phyloP scores from a whole-genome alignment of 2,113 vertebrate species.

The Tachysurus vachellii region DNA sequence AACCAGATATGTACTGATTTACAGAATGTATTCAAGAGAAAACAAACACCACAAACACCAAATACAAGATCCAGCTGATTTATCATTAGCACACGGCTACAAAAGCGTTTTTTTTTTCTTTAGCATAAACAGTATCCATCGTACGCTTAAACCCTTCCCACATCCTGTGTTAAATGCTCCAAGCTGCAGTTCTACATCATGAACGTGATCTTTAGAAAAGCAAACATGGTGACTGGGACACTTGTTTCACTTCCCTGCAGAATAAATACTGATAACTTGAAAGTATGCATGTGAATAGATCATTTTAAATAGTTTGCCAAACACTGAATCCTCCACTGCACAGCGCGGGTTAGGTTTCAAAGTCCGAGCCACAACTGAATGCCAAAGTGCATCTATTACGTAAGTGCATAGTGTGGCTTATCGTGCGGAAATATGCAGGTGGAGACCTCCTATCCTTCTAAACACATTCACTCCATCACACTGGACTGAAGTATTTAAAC shows the following conservation, averaged over 20 bases:
- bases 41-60: neutral
- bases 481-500: neutral
- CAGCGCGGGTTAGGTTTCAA: neutral
- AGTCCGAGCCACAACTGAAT: neutral
- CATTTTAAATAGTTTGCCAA: neutral
- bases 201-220: neutral
- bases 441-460: neutral
- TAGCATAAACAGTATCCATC: neutral
- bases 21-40: neutral
- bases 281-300: neutral
- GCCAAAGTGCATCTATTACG: neutral
- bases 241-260: slow-evolving; percentile 32
- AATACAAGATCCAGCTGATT: neutral
- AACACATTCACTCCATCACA: neutral
- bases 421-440: slow-evolving; percentile 15
- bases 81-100: neutral
- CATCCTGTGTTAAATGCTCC: neutral
- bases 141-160: neutral
- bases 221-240: neutral
- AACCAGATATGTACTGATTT: neutral
- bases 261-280: neutral
- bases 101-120: neutral
- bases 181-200: neutral
- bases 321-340: no score
- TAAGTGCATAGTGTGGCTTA: slow-evolving; percentile 1